A percentile compares a stretch with the other conserved stretches of the same genome.
Conservation (phyloP, 2,113 vertebrate genomes). For the Chamaea fasciata region DNA sequence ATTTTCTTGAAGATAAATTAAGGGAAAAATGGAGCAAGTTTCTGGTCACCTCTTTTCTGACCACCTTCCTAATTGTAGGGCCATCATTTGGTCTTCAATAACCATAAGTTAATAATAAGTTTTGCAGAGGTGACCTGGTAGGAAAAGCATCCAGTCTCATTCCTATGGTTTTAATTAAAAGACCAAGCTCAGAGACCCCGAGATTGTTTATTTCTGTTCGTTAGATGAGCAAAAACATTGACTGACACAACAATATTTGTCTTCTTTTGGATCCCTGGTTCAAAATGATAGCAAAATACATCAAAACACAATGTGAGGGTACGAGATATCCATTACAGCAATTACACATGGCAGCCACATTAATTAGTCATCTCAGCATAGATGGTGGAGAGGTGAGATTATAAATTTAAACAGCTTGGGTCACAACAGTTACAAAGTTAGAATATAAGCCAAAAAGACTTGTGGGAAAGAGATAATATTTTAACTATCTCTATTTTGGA, state of each 20-base stretch:
- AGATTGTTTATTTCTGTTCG: background rate
- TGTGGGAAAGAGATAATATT: constrained; percentile 64
- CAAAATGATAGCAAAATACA: constrained; percentile 8
- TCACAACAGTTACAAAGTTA: background rate
- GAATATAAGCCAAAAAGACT: constrained; percentile 23
- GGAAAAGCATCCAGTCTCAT: background rate
- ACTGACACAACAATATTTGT: background rate
- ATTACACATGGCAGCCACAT: background rate
- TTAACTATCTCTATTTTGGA: constrained; percentile 60
- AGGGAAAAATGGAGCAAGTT: background rate
- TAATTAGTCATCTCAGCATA: constrained; percentile 18
- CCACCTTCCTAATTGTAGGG: background rate
- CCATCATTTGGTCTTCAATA: background rate
- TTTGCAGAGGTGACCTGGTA: background rate
- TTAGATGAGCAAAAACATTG: background rate
- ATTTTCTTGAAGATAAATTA: background rate
- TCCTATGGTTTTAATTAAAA: background rate
- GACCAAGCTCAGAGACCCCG: background rate
- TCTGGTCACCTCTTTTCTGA: background rate
- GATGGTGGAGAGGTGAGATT: constrained; percentile 4
- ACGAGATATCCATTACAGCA: background rate
- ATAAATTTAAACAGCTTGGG: background rate
- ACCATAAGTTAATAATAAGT: background rate
- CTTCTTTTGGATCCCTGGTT: constrained; percentile 11
- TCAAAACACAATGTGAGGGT: constrained; percentile 36